phyloP scores from a whole-genome alignment of 2,888 invertebrate genomes.

The Rugalucina vietnamica region DNA sequence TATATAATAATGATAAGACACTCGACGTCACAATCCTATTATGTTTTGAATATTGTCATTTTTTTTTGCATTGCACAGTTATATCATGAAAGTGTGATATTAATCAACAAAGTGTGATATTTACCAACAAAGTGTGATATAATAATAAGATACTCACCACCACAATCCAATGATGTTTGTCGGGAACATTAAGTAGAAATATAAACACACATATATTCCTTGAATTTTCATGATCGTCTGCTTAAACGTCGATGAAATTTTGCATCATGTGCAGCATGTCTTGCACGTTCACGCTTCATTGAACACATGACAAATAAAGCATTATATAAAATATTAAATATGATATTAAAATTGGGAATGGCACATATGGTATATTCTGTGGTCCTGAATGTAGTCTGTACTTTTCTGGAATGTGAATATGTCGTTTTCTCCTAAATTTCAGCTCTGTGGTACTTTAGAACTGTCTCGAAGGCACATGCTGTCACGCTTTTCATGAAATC shows the following conservation, averaged over 20 bases:
- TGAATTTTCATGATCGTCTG: constrained; percentile 85
- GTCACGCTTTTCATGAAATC: background rate
- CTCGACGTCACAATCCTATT: too few species aligned
- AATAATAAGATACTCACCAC: constrained; percentile 89
- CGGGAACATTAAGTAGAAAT: constrained; percentile 94
- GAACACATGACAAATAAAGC: background rate
- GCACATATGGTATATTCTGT: background rate
- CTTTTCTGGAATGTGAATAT: background rate
- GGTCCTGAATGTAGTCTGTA: background rate
- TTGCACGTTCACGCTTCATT: background rate
- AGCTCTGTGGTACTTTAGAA: background rate
- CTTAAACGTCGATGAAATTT: constrained; percentile 2
- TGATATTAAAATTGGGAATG: background rate
- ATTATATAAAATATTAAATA: background rate
- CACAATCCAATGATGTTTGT: constrained; percentile 90
- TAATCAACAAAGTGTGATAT: too few species aligned
- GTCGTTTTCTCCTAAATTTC: background rate
- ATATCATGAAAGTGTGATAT: too few species aligned
- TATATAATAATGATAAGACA: too few species aligned
- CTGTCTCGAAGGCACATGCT: background rate
- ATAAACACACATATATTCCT: constrained; percentile 92
- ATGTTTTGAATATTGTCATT: too few species aligned
- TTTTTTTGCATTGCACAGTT: too few species aligned
- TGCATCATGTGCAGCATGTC: constrained; percentile 21
- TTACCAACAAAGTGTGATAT: too few species aligned